Conservation (phyloP, 1,140 invertebrate genomes). For the Neodiprion lecontei region DNA sequence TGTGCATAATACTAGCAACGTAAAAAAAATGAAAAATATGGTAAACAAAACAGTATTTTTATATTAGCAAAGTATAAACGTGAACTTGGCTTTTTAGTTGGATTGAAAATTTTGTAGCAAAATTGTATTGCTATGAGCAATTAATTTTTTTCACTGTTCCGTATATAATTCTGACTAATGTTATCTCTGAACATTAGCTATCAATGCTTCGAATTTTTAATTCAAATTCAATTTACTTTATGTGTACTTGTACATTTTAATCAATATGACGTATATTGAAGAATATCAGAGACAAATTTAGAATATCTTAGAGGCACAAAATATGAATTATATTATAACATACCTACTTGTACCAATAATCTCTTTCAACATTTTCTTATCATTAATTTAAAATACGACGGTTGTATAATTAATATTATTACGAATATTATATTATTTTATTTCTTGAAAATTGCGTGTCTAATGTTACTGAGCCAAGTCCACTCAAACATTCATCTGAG, state of each 20-base stretch:
- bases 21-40: conserved; percentile 34
- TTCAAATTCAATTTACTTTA: no score
- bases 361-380: neutral
- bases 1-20: conserved; percentile 39
- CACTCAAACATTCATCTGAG: neutral
- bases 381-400: neutral
- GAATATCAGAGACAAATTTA: neutral
- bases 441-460: neutral
- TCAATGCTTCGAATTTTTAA: no score
- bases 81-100: neutral
- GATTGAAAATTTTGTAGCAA: neutral
- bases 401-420: conserved; percentile 3
- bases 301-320: neutral
- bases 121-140: neutral
- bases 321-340: neutral
- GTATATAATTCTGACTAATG: no score
- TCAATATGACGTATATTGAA: neutral
- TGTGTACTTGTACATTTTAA: neutral
- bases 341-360: neutral
- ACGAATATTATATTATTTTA: conserved; percentile 1
- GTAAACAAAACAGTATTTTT: conserved; percentile 55
- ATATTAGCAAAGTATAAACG: conserved; percentile 39
- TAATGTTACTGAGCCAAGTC: neutral
- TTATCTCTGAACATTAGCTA: no score
- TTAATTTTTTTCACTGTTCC: no score